phyloP scores from a whole-genome alignment of 30 jellyfish, hydroid and myxozoan species.

The Euphysa ruthae region DNA sequence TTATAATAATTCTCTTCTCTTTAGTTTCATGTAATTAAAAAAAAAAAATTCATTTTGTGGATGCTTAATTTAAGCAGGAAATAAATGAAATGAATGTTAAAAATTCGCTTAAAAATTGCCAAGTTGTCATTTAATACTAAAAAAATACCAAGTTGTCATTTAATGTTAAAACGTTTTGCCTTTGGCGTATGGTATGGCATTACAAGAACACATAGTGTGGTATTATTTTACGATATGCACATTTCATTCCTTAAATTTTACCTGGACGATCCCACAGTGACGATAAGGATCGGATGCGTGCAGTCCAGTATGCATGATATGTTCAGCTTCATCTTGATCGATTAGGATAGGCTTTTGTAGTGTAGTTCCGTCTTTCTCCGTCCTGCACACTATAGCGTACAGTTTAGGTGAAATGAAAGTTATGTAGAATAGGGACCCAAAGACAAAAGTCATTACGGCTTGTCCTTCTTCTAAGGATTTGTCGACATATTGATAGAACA shows the following conservation, averaged over 20 bases:
- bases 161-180: no score
- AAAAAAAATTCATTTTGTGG: no score
- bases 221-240: no score
- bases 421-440: slow-evolving; percentile 46
- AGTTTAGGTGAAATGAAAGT: slow-evolving; percentile 63
- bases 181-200: no score
- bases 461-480: slow-evolving; percentile 61
- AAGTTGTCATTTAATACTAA: no score
- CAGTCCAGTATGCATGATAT: background rate
- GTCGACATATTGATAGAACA: slow-evolving; percentile 44
- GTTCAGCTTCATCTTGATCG: slow-evolving; percentile 8
- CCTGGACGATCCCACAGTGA: slow-evolving; percentile 18
- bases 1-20: no score
- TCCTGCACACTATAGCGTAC: slow-evolving; percentile 45
- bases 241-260: slow-evolving; percentile 8
- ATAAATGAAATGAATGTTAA: no score
- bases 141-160: no score
- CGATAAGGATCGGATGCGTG: slow-evolving; percentile 14
- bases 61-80: no score
- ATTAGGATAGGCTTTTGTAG: background rate
- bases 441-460: slow-evolving; percentile 50
- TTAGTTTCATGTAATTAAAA: no score
- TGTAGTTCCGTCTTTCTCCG: slow-evolving; percentile 27
- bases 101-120: no score
- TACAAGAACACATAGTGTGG: no score